Evolutionary conservation across 2,797 vertebrate species (phyloP).

Genomic region (Myotis vivesi): DNA sequence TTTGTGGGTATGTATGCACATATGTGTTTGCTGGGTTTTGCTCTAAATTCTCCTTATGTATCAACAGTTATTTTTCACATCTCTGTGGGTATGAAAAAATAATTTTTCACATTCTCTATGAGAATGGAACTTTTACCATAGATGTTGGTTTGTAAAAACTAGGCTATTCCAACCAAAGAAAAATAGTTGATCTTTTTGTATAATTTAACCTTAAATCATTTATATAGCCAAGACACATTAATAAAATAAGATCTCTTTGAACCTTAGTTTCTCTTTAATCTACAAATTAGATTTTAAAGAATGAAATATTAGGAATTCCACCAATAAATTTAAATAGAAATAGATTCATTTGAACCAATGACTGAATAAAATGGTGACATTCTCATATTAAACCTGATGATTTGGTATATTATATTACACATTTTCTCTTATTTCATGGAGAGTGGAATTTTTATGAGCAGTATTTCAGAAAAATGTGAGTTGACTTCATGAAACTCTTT

Average conservation of each 20-base stretch:
- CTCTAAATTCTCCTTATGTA: conserved; percentile 18
- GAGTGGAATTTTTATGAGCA: conserved; percentile 80
- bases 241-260: conserved; percentile 80
- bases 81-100: conserved; percentile 4
- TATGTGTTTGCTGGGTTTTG: background rate
- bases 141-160: conserved; percentile 65
- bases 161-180: conserved; percentile 59
- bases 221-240: conserved; percentile 80
- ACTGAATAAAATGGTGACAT: conserved; percentile 86
- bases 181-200: conserved; percentile 70
- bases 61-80: conserved; percentile 37
- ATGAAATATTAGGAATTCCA: conserved; percentile 87
- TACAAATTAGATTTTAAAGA: conserved; percentile 86
- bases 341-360: conserved; percentile 86
- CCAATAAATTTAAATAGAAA: conserved; percentile 89
- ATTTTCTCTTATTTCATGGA: conserved; percentile 83
- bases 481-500: conserved; percentile 80
- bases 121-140: conserved; percentile 20
- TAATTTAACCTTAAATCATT: conserved; percentile 81
- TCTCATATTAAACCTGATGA: conserved; percentile 85
- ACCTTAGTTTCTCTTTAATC: conserved; percentile 86
- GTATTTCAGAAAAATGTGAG: conserved; percentile 84
- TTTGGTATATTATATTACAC: conserved; percentile 85
- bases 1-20: background rate
- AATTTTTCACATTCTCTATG: background rate